These are phyloP conservation scores for Chorisops tibialis DNA, from an alignment of 2,888 invertebrate species.

Conservation along the genomic window DNA sequence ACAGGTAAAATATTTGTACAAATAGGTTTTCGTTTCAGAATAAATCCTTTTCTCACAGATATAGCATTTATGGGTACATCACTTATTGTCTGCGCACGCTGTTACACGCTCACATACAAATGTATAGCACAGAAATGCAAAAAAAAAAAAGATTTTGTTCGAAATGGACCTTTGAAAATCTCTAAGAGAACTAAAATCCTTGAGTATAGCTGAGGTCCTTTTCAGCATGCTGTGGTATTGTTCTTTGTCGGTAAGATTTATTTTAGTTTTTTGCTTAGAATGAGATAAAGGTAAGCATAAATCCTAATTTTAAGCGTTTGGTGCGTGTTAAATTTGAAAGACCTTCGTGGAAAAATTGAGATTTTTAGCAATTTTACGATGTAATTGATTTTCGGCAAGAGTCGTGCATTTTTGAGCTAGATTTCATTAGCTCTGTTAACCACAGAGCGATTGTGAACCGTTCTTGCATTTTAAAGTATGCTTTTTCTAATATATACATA, in stretches of 20 bases:
- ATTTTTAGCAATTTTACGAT: constrained; percentile 18
- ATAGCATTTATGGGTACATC: neutral
- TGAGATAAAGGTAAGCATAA: constrained; percentile 1
- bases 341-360: constrained; percentile 14
- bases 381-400: too few species aligned
- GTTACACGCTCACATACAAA: too few species aligned
- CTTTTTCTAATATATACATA: too few species aligned
- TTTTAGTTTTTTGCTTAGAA: neutral
- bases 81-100: too few species aligned
- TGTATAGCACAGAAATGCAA: too few species aligned
- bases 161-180: too few species aligned
- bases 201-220: neutral
- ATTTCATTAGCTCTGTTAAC: too few species aligned
- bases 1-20: too few species aligned
- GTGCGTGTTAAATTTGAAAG: constrained; percentile 3
- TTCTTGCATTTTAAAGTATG: too few species aligned
- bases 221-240: constrained; percentile 15
- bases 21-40: neutral
- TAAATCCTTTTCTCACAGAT: constrained; percentile 18
- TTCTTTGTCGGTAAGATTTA: constrained; percentile 19
- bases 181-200: constrained; percentile 3
- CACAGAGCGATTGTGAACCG: too few species aligned
- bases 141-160: too few species aligned
- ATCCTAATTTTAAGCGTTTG: neutral
- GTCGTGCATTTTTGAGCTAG: too few species aligned